Evolutionary conservation across 2,888 invertebrate genomes (phyloP).

Genomic region (Tetheella fluctuosa): DNA sequence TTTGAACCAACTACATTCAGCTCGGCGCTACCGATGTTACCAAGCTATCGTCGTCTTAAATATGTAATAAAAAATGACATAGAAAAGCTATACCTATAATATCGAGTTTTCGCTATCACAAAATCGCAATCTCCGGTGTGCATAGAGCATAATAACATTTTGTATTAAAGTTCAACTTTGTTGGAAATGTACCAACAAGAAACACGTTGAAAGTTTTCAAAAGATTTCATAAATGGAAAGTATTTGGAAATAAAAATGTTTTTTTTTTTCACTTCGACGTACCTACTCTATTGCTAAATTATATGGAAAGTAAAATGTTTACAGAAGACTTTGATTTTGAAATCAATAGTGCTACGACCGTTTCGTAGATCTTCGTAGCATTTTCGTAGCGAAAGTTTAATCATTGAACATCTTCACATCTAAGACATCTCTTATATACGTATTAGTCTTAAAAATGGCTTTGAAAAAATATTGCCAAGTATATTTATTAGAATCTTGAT

Average conservation of each 20-base stretch:
- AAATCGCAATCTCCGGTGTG: conserved; percentile 9
- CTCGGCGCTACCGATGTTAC: not conserved
- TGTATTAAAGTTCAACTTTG: conserved; percentile 2
- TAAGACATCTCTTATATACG: too few relatives aligned
- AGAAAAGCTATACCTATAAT: not conserved
- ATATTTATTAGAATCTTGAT: too few relatives aligned
- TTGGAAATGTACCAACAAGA: not conserved
- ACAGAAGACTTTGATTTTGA: too few relatives aligned
- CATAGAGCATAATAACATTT: not conserved
- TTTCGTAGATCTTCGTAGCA: conserved; percentile 4
- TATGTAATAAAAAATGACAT: not conserved
- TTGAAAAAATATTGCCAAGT: too few relatives aligned
- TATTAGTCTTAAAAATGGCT: too few relatives aligned
- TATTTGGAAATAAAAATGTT: too few relatives aligned
- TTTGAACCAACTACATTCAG: not conserved
- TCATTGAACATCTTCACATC: too few relatives aligned
- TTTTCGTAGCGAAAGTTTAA: not conserved
- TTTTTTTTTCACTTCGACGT: too few relatives aligned
- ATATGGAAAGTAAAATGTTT: too few relatives aligned
- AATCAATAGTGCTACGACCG: not conserved
- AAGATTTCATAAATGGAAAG: not conserved
- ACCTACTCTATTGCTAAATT: too few relatives aligned
- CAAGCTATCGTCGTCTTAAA: not conserved
- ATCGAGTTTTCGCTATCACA: conserved; percentile 1
- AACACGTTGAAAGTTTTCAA: not conserved